A percentile compares a stretch with the other conserved stretches of the same genome.
Evolutionary conservation across 2,888 invertebrate species (phyloP).

Genomic region (Troides helena): DNA sequence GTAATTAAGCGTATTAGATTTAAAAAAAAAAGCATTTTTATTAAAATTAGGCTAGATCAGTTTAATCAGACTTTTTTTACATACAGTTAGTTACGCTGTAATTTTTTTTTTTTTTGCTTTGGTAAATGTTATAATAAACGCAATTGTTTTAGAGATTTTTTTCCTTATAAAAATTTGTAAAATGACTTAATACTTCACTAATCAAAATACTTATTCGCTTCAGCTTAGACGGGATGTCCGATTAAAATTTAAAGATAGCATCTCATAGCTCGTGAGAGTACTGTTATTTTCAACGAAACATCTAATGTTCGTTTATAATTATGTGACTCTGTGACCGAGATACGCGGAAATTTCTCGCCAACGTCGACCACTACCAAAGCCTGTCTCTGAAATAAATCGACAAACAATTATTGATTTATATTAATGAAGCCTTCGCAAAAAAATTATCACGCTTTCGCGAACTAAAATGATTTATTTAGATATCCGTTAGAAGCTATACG

Average conservation of each 20-base stretch:
- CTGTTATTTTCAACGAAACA: slow-evolving; percentile 22
- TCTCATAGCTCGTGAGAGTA: slow-evolving; percentile 1
- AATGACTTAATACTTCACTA: not conserved
- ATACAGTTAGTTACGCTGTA: no score
- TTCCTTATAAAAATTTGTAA: no score
- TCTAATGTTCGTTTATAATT: slow-evolving; percentile 20
- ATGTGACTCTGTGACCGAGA: slow-evolving; percentile 28
- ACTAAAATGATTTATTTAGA: not conserved
- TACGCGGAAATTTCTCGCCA: slow-evolving; percentile 25
- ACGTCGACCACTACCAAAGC: slow-evolving; percentile 5
- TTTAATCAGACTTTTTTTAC: no score
- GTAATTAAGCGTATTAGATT: no score
- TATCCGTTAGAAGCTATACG: not conserved
- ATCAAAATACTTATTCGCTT: not conserved
- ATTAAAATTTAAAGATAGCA: slow-evolving; percentile 20
- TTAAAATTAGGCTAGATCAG: no score
- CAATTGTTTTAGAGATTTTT: no score
- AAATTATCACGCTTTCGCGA: slow-evolving; percentile 17
- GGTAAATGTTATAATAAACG: no score
- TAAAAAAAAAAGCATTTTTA: no score
- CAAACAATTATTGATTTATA: slow-evolving; percentile 13
- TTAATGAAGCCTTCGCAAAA: slow-evolving; percentile 12
- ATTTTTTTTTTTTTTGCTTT: no score
- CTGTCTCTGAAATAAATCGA: slow-evolving; percentile 1
- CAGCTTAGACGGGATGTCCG: slow-evolving; percentile 8